Evolutionary conservation across 1,140 invertebrate genomes (phyloP).

Genomic region (Drosophila parvula): DNA sequence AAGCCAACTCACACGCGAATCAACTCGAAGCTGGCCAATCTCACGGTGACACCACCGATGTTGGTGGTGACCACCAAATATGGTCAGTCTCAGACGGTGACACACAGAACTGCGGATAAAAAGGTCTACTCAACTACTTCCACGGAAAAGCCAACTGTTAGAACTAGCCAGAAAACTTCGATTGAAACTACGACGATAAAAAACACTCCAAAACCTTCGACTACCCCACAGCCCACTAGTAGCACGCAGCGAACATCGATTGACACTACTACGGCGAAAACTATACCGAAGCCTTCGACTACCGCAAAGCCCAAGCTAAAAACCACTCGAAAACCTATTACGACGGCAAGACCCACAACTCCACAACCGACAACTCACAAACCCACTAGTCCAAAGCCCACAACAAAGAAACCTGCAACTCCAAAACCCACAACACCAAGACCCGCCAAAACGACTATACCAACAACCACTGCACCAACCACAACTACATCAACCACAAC

Average conservation of each 20-base stretch:
- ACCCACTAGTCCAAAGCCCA: constrained; percentile 13
- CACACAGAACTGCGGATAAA: constrained; percentile 40
- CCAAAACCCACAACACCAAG: constrained; percentile 8
- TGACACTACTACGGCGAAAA: constrained; percentile 10
- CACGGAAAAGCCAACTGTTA: constrained; percentile 1
- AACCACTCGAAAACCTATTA: constrained; percentile 35
- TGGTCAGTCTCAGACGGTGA: constrained; percentile 62
- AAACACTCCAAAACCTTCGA: constrained; percentile 18
- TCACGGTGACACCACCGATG: constrained; percentile 71
- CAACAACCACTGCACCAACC: constrained; percentile 5
- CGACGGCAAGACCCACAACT: constrained; percentile 25
- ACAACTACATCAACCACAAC: constrained; percentile 6
- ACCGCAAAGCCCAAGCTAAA: constrained; percentile 29
- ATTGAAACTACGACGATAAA: constrained; percentile 11
- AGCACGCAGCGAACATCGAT: background rate
- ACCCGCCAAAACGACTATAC: constrained; percentile 2
- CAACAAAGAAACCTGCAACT: constrained; percentile 9
- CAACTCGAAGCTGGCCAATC: constrained; percentile 77
- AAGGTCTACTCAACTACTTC: constrained; percentile 17
- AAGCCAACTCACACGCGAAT: constrained; percentile 69
- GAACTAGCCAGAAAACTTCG: background rate
- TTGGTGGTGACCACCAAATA: constrained; percentile 67
- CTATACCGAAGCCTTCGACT: constrained; percentile 21
- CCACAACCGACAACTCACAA: background rate
- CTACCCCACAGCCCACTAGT: constrained; percentile 3